phyloP scores from a whole-genome alignment of 1,140 invertebrate genomes.

The Fopius arisanus region DNA sequence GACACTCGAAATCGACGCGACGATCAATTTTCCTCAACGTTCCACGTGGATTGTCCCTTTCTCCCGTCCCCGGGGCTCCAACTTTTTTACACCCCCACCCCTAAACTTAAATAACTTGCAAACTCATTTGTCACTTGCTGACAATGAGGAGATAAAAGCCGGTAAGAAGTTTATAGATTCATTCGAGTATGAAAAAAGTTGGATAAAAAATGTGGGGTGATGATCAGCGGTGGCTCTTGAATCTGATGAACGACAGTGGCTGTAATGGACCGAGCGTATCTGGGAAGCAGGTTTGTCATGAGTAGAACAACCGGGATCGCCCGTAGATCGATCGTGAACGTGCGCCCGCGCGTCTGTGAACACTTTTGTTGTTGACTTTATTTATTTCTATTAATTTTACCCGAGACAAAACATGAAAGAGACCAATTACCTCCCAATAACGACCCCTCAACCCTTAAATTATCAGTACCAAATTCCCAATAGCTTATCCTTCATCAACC shows the following conservation, averaged over 20 bases:
- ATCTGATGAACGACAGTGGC: constrained; percentile 9
- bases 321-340: constrained; percentile 31
- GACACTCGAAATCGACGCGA: neutral
- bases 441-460: no score
- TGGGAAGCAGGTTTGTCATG: constrained; percentile 27
- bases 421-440: no score
- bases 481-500: no score
- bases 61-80: neutral
- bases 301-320: constrained; percentile 18
- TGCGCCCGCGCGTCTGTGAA: constrained; percentile 30
- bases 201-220: neutral
- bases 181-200: neutral
- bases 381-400: neutral
- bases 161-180: neutral
- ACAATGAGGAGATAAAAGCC: neutral
- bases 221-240: neutral
- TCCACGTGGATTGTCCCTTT: constrained; percentile 1
- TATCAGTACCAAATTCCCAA: no score
- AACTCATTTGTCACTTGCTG: neutral
- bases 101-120: neutral
- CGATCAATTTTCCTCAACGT: constrained; percentile 4
- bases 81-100: neutral
- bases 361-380: constrained; percentile 19
- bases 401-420: no score
- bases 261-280: constrained; percentile 7